Evolutionary conservation across 2,113 vertebrate species (phyloP).

Genomic region (Dicerorhinus sumatrensis): DNA sequence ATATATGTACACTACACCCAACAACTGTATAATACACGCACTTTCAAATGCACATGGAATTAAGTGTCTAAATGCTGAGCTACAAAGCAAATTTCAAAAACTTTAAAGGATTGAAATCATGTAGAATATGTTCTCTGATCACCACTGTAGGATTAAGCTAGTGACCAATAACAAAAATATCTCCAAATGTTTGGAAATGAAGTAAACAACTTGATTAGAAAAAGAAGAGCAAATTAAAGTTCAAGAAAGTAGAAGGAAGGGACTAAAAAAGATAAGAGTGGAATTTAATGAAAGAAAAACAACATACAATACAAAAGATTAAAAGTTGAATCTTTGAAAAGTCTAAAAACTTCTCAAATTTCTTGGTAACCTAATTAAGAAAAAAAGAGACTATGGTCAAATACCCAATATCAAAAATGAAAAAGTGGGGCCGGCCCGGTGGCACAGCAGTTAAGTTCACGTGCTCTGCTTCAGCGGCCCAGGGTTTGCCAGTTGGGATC

Average conservation of each 20-base stretch:
- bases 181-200: background rate
- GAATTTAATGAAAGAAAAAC: slow-evolving; percentile 24
- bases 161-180: background rate
- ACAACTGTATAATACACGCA: background rate
- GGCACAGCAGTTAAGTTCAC: too few relatives aligned
- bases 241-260: background rate
- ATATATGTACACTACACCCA: background rate
- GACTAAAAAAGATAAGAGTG: background rate
- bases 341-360: background rate
- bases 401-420: background rate
- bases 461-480: too few relatives aligned
- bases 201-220: background rate
- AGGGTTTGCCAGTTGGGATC: too few relatives aligned
- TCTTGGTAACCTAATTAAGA: background rate
- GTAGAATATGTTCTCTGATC: background rate
- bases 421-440: background rate
- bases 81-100: background rate
- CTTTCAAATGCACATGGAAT: background rate
- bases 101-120: background rate
- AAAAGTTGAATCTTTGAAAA: background rate
- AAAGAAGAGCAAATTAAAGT: slow-evolving; percentile 17
- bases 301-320: background rate
- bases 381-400: background rate
- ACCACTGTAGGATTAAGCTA: background rate
- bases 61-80: background rate